Base-by-base conservation (phyloP, 2,113 vertebrate genomes). In the Orthonyx spaldingii region DNA sequence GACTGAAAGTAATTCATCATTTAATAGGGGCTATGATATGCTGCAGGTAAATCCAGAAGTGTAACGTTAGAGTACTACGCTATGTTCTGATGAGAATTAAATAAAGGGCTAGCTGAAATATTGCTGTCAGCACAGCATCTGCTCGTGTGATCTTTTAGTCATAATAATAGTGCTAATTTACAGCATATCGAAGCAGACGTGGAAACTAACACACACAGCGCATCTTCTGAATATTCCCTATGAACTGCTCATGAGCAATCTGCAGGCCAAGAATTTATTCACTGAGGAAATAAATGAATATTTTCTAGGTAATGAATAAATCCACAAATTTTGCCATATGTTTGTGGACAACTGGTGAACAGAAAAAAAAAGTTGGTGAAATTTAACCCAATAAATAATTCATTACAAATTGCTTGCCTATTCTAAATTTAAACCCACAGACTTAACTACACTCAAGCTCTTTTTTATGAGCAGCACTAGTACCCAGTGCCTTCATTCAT, bases 81-180 rank as follows among this genome's bases (percentile, higher is more conserved):
- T 85, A 63, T 28, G 60, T 90, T 94, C 74, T 59, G 57, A 88
- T 66, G 59, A 94, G 84, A 95, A 89, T 84, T 91, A 93, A 94
- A 96, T 95, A 97, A 97, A 96, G 93, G 94, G 93, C 94, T 96
- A 96, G 93, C 93, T 94, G 82, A 96, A 96, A 93, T 83, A 93
- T 88, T 94, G 78, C 90, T 96, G 87, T 96, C 94, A 96, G 70
- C 87, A 74, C 63, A 96, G 90, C 91, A 96, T 95, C 96, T 97
- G 94, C 68, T 96, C 64, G 33, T 96, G 55, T 96, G 93, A 96
- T 95, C 93, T 91, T 95, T 94, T 77, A 94, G 93, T 96, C 95
- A 96, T 93, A 96, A 96, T 95, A 96, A 93, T 95, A 80, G 59
- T 83, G 84, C 44, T 96, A 93, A 95, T 90, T 96, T 95, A 88